Base-by-base conservation (phyloP, 1,140 invertebrate genomes). In the Conus betulinus region DNA sequence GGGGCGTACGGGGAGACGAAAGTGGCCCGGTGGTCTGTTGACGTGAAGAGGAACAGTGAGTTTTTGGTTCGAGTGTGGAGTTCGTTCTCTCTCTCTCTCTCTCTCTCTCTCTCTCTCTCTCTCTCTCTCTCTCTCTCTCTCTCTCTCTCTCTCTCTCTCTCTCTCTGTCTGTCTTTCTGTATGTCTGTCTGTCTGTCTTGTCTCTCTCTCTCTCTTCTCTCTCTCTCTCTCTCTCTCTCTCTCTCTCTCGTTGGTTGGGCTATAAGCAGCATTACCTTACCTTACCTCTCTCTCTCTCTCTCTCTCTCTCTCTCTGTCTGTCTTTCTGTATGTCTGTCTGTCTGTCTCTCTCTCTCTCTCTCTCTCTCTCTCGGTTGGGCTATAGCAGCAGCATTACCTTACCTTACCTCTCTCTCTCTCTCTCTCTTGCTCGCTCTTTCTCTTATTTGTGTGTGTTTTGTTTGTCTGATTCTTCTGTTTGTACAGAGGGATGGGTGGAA, bases 31-130 rank as follows among this genome's bases (percentile, higher is more conserved):
- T 87, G 85, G 85, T 57, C 74, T n/a, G n/a, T 57, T 23, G 17
- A 51, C 20, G 85, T 79, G 8, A 57, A 17, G 13, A 55, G 85
- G 51, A 23, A 13, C 15, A 87, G 85, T 87, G 71, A 87, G 85
- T 87, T 20, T 39, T 25, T 10, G 23, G 15, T 23, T 71, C 67
- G 67, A 23, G 20, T 52, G 25, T 52, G n/a, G n/a, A 8, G 10
- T 39, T 79, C 39, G 0, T 79, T 79, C 51, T 79, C 7, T 79
- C 8, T 79, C 13, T 79, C 15, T 51, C 15, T 39, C 13, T 71
- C 17, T 71, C 67, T 71, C 67, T 71, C 67, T 71, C 67, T 20
- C 17, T 8, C 67, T 71, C 67, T 20, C 20, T 71, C 67, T 71
- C 13, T 71, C 67, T 71, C 67, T 71, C 0, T 10, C 67, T 10